phyloP scores from a whole-genome alignment of 2,888 invertebrate species.

The Desoria tigrina region DNA sequence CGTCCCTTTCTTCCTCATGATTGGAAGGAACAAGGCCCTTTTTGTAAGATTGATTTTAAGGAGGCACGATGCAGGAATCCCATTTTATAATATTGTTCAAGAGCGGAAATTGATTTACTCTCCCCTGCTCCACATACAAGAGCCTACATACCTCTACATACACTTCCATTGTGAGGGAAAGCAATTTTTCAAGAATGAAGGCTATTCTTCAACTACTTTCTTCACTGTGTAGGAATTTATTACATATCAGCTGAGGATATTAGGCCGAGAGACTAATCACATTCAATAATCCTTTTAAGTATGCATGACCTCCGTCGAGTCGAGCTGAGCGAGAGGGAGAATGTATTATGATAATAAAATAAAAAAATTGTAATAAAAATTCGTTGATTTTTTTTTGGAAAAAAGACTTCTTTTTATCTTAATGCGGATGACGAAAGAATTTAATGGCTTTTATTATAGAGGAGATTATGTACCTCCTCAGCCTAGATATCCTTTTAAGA shows the following conservation, averaged over 20 bases:
- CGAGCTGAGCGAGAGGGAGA: too few relatives aligned
- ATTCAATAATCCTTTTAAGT: neutral
- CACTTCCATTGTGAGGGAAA: conserved; percentile 1
- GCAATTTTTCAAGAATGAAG: conserved; percentile 3
- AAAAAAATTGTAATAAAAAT: too few relatives aligned
- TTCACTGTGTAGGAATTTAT: neutral
- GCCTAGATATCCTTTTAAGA: conserved; percentile 17
- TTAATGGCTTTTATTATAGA: conserved; percentile 21
- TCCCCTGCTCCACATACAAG: neutral
- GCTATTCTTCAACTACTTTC: conserved; percentile 2
- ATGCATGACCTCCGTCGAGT: too few relatives aligned
- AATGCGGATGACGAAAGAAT: conserved; percentile 18
- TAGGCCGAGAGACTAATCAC: neutral
- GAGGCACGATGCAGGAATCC: conserved; percentile 8
- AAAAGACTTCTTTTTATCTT: conserved; percentile 3
- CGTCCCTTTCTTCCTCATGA: neutral
- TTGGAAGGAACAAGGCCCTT: conserved; percentile 4
- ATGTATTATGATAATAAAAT: too few relatives aligned
- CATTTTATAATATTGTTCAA: conserved; percentile 16
- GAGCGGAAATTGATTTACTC: conserved; percentile 24
- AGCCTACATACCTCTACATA: neutral
- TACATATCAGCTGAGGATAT: too few relatives aligned
- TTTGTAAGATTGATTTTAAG: conserved; percentile 17
- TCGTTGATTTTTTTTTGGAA: too few relatives aligned
- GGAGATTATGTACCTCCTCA: neutral